Base-by-base conservation (phyloP, 1,140 invertebrate genomes). In the Caerostris darwini region DNA sequence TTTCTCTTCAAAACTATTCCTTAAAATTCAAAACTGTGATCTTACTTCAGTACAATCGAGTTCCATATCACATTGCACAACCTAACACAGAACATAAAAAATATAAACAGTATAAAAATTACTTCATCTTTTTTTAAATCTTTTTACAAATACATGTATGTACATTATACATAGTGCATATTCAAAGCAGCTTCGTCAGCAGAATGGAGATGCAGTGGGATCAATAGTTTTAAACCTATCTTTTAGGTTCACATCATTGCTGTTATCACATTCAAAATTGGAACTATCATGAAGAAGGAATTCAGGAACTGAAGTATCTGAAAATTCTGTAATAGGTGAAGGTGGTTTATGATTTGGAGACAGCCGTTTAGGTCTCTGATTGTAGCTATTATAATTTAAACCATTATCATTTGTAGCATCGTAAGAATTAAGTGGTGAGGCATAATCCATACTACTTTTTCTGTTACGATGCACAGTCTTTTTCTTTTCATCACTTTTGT, bases 171-270 rank as follows among this genome's bases (percentile, higher is more conserved):
- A 87, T 14, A 88, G 10, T 7, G 81, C 4, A 50, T 53, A 50
- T 90, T 7, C 0, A 58, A 59, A n/a, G 53, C 19, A 53, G 59
- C 34, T 10, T 14, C 7, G 53, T 87, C 69, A 94, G 64, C 94
- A 94, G 58, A 94, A 94, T 71, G 94, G 94, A 59, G 94, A 94
- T 8, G 92, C 94, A 14, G 94, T 94, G 7, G 94, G 94, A 87
- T 94, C 94, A 8, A 90, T 93, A 19, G 94, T 94, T 88, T 94
- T 94, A 67, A 94, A 94, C 54, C 88, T 92, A 54, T 94, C 94
- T 81, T 94, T 94, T 12, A 94, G 82, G 71, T 90, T 94, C 17
- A 82, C 87, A 90, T 94, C 93, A 57, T 53, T 90, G 92, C 83
- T 87, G 57, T 94, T 94, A 94, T 94, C 93, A 90, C 93, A 67